Evolutionary conservation across 2,888 invertebrate genomes (phyloP), one percentile per base, ranked within the genome.

Genomic region (Protodeltote pygarga): DNA sequence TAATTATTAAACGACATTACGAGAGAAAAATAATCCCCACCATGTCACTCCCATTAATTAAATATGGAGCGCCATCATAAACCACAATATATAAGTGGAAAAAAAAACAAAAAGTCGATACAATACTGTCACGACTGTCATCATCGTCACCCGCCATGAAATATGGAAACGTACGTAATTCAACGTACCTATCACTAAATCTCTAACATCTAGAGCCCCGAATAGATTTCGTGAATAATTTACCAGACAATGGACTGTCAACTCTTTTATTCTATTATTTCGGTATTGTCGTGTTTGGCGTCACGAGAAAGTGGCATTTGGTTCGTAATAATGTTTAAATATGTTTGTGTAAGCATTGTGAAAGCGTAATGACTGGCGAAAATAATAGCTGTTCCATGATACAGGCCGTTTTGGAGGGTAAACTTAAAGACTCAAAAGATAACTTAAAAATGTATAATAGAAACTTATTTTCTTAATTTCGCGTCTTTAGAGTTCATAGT

Each of bases 201-300:
- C 90, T 86, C 75, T 66, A 76, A 83, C 82, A 88, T 89, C 83
- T 85, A 73, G 83, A 85, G 84, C 85, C 85, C 72, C 83, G 83
- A 86, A 85, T 83, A 80, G 77, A 83, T 84, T 86, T 85, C 86
- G 87, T 91, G 87, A 86, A 89, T 88, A 89, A 89, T 90, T 89
- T 87, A 85, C 81, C 81, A 84, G 75, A 88, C 87, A 86, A 87
- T 87, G 83, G 83, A 65, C 82, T 85, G 86, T 76, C 85, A 87
- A 85, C 80, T 82, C 75, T 80, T 83, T 79, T 83, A 79, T 81
- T 81, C 73, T 77, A 79, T 81, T 79, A 74, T 77, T 73, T 71
- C 63, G 62, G 71, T 73, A 65, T 67, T 68, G 65, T 64, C 65
- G 60, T 71, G 70, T 67, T 57, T 60, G 27, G 15, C 38, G 68